These are phyloP conservation scores for Nerophis lumbriciformis DNA, from an alignment of 2,113 vertebrate species.

Conservation along the genomic window DNA sequence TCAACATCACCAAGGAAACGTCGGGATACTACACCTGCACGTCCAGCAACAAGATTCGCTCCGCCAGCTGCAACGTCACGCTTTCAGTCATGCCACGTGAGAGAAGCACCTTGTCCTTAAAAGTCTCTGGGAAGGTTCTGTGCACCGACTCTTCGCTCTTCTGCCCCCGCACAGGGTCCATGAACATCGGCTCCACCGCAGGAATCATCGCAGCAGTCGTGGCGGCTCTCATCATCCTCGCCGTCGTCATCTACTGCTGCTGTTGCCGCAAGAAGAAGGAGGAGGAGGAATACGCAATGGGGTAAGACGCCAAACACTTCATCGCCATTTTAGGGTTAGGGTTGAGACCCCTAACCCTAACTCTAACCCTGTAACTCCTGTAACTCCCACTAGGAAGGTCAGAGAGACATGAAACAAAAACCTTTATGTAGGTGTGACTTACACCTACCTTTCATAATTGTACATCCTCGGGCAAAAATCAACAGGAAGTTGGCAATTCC, in stretches of 20 bases:
- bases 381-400: no score
- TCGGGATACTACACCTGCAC: slow-evolving; percentile 82
- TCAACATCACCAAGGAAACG: slow-evolving; percentile 76
- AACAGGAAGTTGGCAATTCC: no score
- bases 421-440: no score
- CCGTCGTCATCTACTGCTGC: slow-evolving; percentile 55
- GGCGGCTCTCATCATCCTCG: slow-evolving; percentile 14
- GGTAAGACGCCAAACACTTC: slow-evolving; percentile 33
- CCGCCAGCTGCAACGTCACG: slow-evolving; percentile 75
- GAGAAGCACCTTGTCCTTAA: slow-evolving; percentile 23
- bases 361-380: no score
- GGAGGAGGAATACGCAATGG: slow-evolving; percentile 44
- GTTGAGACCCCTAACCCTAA: no score
- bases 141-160: not conserved
- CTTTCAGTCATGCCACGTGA: slow-evolving; percentile 76
- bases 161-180: slow-evolving; percentile 46
- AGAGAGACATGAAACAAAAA: no score
- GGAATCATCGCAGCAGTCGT: slow-evolving; percentile 47
- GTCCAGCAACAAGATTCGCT: slow-evolving; percentile 71
- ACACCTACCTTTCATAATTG: no score
- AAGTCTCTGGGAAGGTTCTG: no score
- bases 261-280: slow-evolving; percentile 51
- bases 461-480: no score
- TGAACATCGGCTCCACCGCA: slow-evolving; percentile 49
- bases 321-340: no score